Evolutionary conservation across 2,113 vertebrate genomes (phyloP).

Genomic region (Azemiops feae): DNA sequence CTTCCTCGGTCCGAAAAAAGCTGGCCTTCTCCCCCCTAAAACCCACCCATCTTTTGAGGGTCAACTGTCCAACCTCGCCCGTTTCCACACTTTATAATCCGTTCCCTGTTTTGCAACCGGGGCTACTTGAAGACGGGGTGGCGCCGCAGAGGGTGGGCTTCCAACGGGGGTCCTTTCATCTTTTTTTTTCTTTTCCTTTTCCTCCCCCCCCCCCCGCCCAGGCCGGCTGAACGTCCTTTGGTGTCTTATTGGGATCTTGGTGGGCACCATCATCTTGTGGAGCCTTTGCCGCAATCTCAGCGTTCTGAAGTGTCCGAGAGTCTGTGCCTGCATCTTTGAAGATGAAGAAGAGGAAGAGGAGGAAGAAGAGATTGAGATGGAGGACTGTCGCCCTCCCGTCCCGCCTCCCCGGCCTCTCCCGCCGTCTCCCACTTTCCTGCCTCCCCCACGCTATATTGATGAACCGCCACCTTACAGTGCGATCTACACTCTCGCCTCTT

Average conservation of each 20-base stretch:
- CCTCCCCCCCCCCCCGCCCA: not conserved
- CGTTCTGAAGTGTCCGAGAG: not conserved
- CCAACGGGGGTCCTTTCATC: not conserved
- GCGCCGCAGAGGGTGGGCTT: no score
- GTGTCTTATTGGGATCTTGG: rapidly evolving
- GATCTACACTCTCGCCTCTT: rapidly evolving
- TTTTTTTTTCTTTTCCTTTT: no score
- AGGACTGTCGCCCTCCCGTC: rapidly evolving
- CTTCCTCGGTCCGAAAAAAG: not conserved
- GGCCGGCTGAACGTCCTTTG: not conserved
- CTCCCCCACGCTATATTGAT: not conserved
- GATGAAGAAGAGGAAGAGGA: not conserved
- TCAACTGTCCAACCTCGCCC: not conserved
- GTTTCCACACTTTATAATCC: not conserved
- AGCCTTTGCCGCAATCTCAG: rapidly evolving
- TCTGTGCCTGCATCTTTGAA: rapidly evolving
- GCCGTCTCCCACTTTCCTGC: no score
- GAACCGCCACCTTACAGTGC: not conserved
- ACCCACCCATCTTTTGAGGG: not conserved
- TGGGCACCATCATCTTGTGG: rapidly evolving
- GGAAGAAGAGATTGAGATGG: not conserved
- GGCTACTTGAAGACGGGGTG: not conserved
- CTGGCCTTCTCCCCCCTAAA: not conserved
- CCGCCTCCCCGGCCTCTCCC: not conserved
- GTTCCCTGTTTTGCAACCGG: not conserved